Conservation (phyloP, 2,113 vertebrate species). For the Sylvilagus bachmani region DNA sequence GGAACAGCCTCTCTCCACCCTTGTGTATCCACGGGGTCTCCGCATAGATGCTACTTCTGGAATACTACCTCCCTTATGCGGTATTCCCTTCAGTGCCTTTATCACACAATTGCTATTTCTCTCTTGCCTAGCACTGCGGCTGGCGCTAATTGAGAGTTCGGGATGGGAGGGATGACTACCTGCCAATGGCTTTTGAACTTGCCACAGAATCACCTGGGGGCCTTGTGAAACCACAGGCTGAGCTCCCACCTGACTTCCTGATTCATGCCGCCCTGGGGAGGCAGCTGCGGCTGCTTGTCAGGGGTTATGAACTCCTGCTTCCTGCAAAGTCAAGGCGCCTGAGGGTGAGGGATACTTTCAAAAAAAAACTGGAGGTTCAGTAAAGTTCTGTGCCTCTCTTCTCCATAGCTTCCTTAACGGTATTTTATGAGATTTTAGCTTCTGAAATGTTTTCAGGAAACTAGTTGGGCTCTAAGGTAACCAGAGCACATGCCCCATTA, state of each 20-base stretch:
- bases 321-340: not conserved
- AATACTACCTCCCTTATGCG: not conserved
- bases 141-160: not conserved
- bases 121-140: not conserved
- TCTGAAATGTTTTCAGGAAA: slow-evolving; percentile 35
- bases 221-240: not conserved
- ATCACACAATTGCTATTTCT: not conserved
- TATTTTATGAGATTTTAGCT: not conserved
- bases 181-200: not conserved
- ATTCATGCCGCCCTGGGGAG: too few relatives aligned
- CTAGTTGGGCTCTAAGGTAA: slow-evolving; percentile 18
- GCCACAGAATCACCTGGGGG: not conserved
- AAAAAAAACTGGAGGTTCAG: not conserved
- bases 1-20: not conserved
- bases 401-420: not conserved
- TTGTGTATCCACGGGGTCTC: not conserved
- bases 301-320: not conserved
- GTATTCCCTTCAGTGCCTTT: not conserved
- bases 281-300: not conserved
- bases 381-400: not conserved
- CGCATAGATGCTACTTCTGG: not conserved
- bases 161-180: not conserved
- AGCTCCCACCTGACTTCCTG: not conserved
- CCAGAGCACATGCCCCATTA: not conserved
- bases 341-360: not conserved